Evolutionary conservation across 2,113 vertebrate genomes (phyloP).

Genomic region (Marcusenius ussheri): DNA sequence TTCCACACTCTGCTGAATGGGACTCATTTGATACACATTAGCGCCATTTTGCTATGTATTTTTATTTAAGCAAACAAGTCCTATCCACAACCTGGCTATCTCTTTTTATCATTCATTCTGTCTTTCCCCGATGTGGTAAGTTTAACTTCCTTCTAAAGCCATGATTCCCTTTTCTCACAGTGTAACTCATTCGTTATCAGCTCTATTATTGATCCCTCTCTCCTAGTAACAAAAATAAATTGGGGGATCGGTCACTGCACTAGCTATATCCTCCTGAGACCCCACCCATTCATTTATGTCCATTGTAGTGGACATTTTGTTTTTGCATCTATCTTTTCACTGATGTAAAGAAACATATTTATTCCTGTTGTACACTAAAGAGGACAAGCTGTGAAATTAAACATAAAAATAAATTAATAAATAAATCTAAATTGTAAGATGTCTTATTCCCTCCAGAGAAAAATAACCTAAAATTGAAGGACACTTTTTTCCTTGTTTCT

Average conservation of each 20-base stretch:
- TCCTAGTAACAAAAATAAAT: neutral
- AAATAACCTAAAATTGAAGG: too few species aligned
- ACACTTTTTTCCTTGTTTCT: too few species aligned
- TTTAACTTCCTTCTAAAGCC: constrained; percentile 14
- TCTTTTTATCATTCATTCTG: neutral
- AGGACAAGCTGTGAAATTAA: too few species aligned
- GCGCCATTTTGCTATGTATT: neutral
- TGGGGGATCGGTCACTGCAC: neutral
- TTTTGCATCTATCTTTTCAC: too few species aligned
- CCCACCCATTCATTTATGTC: too few species aligned
- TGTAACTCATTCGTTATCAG: neutral
- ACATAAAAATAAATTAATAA: too few species aligned
- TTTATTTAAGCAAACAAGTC: neutral
- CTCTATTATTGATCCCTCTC: neutral
- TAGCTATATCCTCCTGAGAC: neutral
- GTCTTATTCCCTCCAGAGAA: too few species aligned
- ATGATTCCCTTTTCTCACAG: neutral
- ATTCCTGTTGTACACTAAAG: too few species aligned
- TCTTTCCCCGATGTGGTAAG: constrained; percentile 58
- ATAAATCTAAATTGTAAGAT: too few species aligned
- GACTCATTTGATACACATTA: neutral
- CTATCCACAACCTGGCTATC: neutral
- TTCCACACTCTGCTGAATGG: neutral
- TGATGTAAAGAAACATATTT: too few species aligned
- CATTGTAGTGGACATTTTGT: too few species aligned